Conservation (phyloP, 2,113 vertebrate genomes). For the Hippopotamus amphibius region DNA sequence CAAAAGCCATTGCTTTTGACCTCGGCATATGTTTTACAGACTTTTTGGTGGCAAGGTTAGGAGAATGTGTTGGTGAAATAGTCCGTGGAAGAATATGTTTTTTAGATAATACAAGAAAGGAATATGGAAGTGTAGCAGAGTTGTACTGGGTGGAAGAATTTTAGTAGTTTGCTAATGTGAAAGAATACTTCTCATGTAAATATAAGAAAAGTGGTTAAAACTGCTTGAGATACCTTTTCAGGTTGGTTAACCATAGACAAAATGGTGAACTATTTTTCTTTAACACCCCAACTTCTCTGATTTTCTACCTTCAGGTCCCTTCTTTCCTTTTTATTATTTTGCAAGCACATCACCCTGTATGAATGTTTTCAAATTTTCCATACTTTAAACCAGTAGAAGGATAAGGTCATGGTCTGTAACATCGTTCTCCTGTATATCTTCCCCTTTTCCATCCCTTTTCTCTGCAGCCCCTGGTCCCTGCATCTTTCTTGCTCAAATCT, state of each 20-base stretch:
- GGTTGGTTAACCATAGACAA: neutral
- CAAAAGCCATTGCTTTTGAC: neutral
- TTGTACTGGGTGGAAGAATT: neutral
- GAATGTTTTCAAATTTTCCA: neutral
- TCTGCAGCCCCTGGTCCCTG: neutral
- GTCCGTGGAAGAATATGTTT: neutral
- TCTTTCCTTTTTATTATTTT: slow-evolving; percentile 29
- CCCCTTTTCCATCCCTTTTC: neutral
- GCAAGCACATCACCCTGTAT: neutral
- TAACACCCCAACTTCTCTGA: neutral
- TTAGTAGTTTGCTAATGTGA: slow-evolving; percentile 5
- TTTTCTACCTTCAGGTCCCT: neutral
- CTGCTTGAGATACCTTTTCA: neutral
- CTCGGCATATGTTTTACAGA: neutral
- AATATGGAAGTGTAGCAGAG: neutral
- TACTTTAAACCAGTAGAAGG: neutral
- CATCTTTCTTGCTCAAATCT: neutral
- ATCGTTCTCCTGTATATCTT: neutral
- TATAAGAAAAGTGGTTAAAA: slow-evolving; percentile 37
- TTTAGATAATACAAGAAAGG: neutral
- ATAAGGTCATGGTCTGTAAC: neutral
- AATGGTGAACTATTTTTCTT: neutral
- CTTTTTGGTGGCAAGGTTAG: neutral
- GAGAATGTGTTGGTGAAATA: slow-evolving; percentile 39
- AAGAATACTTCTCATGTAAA: slow-evolving; percentile 54